These are phyloP conservation scores for Corythoichthys intestinalis DNA, from an alignment of 2,113 vertebrate species.

Conservation along the genomic window DNA sequence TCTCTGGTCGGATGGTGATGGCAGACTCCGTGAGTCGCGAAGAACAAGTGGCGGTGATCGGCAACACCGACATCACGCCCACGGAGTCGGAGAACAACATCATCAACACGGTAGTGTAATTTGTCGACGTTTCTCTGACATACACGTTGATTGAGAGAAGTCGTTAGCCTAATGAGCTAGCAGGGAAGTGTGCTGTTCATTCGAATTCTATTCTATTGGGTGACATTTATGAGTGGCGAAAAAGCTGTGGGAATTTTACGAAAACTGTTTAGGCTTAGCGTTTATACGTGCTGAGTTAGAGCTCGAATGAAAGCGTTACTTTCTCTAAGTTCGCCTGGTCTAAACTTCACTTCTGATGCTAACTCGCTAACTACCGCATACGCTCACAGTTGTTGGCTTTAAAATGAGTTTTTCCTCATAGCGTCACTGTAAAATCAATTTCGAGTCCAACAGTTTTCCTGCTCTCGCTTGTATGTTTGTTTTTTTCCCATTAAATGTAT, in stretches of 20 bases:
- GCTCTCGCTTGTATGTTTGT: background rate
- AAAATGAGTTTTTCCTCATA: no score
- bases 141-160: background rate
- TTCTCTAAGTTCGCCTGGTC: background rate
- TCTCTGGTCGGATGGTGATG: slow-evolving; percentile 41
- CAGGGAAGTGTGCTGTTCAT: background rate
- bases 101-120: slow-evolving; percentile 58
- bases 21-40: slow-evolving; percentile 56
- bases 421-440: background rate
- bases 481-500: background rate
- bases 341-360: slow-evolving; percentile 33
- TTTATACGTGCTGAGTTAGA: background rate
- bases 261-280: background rate
- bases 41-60: slow-evolving; percentile 60
- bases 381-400: background rate
- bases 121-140: background rate
- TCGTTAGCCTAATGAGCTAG: slow-evolving; percentile 12
- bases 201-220: slow-evolving; percentile 4
- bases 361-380: slow-evolving; percentile 37
- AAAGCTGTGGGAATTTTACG: background rate
- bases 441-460: background rate
- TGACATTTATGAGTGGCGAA: background rate
- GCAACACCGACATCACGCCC: slow-evolving; percentile 62
- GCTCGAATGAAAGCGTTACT: background rate
- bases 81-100: slow-evolving; percentile 65